Percentiles rank a stretch among this genome's conserved stretches.
Conservation (phyloP, 2,888 invertebrate species). For the Lithodes maja region DNA sequence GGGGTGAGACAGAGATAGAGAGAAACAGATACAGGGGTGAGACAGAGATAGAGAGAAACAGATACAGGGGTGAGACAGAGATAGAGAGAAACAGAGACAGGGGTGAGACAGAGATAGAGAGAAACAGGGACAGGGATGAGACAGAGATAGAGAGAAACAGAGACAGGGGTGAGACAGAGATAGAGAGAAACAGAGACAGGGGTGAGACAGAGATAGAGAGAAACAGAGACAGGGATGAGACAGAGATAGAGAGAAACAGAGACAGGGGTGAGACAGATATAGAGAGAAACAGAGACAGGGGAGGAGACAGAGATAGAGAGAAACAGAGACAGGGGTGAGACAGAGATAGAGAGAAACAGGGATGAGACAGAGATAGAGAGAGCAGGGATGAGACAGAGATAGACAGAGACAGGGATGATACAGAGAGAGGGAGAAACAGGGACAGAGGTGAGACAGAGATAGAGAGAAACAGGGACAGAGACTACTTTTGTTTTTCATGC, state of each 20-base stretch:
- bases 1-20: no score
- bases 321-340: not conserved
- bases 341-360: not conserved
- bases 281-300: not conserved
- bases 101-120: not conserved
- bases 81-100: no score
- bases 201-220: not conserved
- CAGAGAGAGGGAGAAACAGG: not conserved
- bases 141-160: no score
- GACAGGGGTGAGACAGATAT: not conserved
- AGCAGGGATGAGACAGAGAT: not conserved
- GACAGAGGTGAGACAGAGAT: not conserved
- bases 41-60: not conserved
- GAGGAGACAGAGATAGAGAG: constrained; percentile 1
- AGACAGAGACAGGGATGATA: not conserved
- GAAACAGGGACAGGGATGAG: no score
- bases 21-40: no score
- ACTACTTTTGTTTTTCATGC: not conserved
- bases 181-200: not conserved
- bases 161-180: no score
- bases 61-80: not conserved
- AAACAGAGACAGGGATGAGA: not conserved
- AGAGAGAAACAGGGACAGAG: not conserved
- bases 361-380: not conserved
- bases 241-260: constrained; percentile 6